Evolutionary conservation across 1,140 invertebrate genomes (phyloP), one percentile per base, ranked within the genome.

Genomic region (Drosophila varians): DNA sequence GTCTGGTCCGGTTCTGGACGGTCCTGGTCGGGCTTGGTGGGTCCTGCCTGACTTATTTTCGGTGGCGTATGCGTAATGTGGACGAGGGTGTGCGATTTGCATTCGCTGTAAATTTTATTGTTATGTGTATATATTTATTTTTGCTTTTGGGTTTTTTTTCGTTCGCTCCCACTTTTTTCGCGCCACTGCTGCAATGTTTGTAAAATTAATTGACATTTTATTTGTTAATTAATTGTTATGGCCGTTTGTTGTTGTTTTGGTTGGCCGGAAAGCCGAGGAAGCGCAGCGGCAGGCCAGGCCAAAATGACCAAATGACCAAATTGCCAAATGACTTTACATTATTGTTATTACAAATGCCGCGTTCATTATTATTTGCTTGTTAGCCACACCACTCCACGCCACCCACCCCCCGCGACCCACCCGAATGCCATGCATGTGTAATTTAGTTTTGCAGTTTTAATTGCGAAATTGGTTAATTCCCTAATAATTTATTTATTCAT

Each of bases 141-240:
- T 21, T 16, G 38, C 16, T 70, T 42, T 21, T 16, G 38, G 7
- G 14, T 19, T n/a, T 18, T 38, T 18, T 31, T 58, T 38, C 61
- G 14, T 12, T 34, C 21, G n/a, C n/a, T n/a, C 21, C 21, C 21
- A 21, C 21, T 60, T 18, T 42, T 18, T n/a, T n/a, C n/a, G n/a
- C n/a, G n/a, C 6, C 7, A 16, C 38, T 57, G 65, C 60, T 53
- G 68, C 80, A 74, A 55, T 80, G 82, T 88, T 87, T 87, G 82
- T 87, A 82, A 87, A 87, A 87, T 87, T 87, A 87, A 87, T 87
- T 87, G 82, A 87, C 82, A 87, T 87, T 87, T 87, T 87, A 87
- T 87, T 87, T 87, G 82, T 87, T 87, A 87, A 87, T 87, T 87
- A 87, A 87, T 87, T 87, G 82, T 87, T 87, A 87, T 87, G 86